Conservation (phyloP, 2,888 invertebrate species). For the Scaptomyza caliginosa region DNA sequence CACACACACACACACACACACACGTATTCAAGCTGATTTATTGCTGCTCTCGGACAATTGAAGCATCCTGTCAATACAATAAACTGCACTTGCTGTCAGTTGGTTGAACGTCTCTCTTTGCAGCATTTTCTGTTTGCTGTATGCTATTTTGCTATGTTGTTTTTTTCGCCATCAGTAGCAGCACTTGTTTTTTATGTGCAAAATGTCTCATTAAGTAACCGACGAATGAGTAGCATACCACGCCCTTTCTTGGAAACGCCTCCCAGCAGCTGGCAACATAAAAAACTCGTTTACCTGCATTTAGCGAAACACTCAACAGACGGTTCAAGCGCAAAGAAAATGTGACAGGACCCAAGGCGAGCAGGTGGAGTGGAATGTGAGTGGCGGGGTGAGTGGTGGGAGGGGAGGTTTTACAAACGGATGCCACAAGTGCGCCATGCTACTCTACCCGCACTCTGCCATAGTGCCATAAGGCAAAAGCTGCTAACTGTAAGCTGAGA, state of each 20-base stretch:
- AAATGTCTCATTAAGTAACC: conserved; percentile 71
- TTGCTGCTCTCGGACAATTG: conserved; percentile 59
- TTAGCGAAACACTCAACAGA: conserved; percentile 79
- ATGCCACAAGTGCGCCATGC: conserved; percentile 75
- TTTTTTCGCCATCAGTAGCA: conserved; percentile 16
- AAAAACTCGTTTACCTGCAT: conserved; percentile 78
- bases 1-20: neutral
- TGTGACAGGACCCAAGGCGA: conserved; percentile 46
- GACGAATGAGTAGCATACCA: conserved; percentile 34
- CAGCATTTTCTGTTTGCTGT: conserved; percentile 8
- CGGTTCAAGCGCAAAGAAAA: conserved; percentile 76
- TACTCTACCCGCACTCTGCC: conserved; percentile 1
- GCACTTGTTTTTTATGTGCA: conserved; percentile 62
- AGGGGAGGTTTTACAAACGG: conserved; percentile 47
- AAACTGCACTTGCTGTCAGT: conserved; percentile 68
- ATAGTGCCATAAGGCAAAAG: conserved; percentile 46
- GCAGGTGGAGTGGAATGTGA: neutral
- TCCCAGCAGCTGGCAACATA: conserved; percentile 52
- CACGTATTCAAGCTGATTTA: conserved; percentile 58
- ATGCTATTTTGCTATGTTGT: too few species aligned
- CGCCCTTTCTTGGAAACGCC: conserved; percentile 10
- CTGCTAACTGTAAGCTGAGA: conserved; percentile 50
- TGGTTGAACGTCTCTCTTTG: conserved; percentile 2
- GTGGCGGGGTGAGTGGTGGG: neutral
- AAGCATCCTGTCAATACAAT: conserved; percentile 66